These are phyloP conservation scores for Montipora sp. DNA, from an alignment of 64 coral and sea anemone genomes.

Conservation along the genomic window DNA sequence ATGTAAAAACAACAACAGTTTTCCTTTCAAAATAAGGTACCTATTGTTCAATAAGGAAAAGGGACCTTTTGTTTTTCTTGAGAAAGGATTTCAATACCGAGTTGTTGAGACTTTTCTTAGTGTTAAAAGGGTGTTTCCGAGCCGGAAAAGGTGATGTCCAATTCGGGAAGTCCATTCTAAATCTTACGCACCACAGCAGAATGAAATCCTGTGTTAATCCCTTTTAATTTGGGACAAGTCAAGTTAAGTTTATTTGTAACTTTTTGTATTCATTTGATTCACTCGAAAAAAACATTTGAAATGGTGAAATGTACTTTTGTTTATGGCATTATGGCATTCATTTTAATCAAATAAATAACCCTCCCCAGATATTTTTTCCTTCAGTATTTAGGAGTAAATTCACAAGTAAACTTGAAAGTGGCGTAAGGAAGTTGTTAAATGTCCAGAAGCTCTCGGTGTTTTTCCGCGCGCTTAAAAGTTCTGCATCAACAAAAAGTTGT, in stretches of 20 bases:
- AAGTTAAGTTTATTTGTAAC: no score
- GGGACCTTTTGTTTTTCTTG: not conserved
- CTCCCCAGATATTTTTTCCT: not conserved
- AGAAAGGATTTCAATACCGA: not conserved
- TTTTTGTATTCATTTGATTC: not conserved
- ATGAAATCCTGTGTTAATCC: no score
- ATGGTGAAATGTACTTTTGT: conserved; percentile 23
- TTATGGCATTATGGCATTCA: not conserved
- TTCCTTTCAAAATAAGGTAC: not conserved
- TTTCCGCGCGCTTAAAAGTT: not conserved
- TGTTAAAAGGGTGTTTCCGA: not conserved
- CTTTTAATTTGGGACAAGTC: no score
- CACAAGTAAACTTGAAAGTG: not conserved
- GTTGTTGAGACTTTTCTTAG: not conserved
- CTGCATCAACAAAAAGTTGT: not conserved
- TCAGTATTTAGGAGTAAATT: not conserved
- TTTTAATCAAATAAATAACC: conserved; percentile 6
- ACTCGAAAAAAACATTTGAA: not conserved
- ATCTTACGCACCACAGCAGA: no score
- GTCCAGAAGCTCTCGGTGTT: no score
- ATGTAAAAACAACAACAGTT: not conserved
- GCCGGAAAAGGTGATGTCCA: no score
- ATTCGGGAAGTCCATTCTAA: no score
- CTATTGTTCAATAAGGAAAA: not conserved
- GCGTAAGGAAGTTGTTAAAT: not conserved